Conservation (phyloP, 2,113 vertebrate genomes). For the Macaca nemestrina region DNA sequence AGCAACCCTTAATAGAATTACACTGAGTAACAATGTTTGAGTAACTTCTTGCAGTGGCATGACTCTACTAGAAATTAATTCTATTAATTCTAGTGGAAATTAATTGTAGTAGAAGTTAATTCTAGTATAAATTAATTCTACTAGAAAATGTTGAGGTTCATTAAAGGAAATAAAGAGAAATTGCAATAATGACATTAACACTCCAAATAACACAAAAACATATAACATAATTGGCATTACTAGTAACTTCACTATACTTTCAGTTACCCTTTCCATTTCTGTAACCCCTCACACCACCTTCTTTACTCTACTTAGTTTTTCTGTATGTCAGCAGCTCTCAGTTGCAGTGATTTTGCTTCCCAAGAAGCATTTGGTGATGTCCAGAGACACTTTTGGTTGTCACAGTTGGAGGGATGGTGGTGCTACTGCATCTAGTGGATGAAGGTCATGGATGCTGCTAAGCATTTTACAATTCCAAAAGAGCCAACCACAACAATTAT, state of each 20-base stretch:
- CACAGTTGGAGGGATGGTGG: not conserved
- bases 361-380: not conserved
- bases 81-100: too few species aligned
- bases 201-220: not conserved
- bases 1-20: not conserved
- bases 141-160: not conserved
- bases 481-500: rapidly evolving
- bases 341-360: not conserved
- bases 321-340: not conserved
- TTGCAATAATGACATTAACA: not conserved
- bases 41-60: not conserved
- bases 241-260: too few species aligned
- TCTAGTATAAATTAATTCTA: not conserved
- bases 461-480: not conserved
- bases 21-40: too few species aligned
- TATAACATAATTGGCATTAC: not conserved
- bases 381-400: not conserved
- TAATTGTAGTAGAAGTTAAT: too few species aligned
- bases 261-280: not conserved
- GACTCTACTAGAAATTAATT: not conserved
- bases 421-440: not conserved
- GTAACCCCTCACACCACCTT: not conserved
- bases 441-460: not conserved
- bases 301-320: not conserved
- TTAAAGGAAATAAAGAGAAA: not conserved